Evolutionary conservation across 2,797 vertebrate genomes (phyloP), one percentile per base, ranked within the genome.

Genomic region (Neoniphon sammara): DNA sequence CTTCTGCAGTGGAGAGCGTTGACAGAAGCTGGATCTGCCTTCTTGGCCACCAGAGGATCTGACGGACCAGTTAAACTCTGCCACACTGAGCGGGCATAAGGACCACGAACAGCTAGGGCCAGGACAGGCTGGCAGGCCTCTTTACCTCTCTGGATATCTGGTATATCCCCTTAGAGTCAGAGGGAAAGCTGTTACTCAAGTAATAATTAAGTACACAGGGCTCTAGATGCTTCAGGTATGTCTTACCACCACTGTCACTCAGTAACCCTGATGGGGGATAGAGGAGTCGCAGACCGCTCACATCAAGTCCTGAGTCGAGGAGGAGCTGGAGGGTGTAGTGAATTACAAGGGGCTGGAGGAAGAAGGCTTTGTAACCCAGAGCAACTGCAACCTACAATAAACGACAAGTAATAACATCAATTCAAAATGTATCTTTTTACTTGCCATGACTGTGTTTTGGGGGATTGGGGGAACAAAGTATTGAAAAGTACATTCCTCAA

Each of bases 241-340:
- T 75, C 66, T 44, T 91, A 95, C 94, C 92, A 88, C 87, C 81
- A 66, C 79, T 85, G 2, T 85, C 79, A 30, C 67, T 82, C 81
- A 93, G 83, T 68, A 91, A 2, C 0, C 72, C 39, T 20, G 70
- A 69, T 3, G 85, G 56, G 6, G 93, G 91, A 60, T 93, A 94
- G 44, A 93, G 91, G 58, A 95, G 87, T 62, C 83, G 78, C 55
- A 95, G 85, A 25, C 93, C 93, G 60, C 93, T 94, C 20, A 93
- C 80, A 54, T 94, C 92, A 60, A 95, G 86, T 15, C 92, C 91
- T 3, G 83, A 85, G 25, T 80, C 1, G 0, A 87, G 78, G 8
- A 94, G 65, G 76, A 90, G 85, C 84, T 94, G 93, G 68, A 95
- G 79, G 6, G 80, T 56, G 75, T 88, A 88, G 79, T 94, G 93